A percentile compares a stretch with the other conserved stretches of the same genome.
phyloP scores from a whole-genome alignment of 2,888 invertebrate species.

The Eubasilissa splendida region DNA sequence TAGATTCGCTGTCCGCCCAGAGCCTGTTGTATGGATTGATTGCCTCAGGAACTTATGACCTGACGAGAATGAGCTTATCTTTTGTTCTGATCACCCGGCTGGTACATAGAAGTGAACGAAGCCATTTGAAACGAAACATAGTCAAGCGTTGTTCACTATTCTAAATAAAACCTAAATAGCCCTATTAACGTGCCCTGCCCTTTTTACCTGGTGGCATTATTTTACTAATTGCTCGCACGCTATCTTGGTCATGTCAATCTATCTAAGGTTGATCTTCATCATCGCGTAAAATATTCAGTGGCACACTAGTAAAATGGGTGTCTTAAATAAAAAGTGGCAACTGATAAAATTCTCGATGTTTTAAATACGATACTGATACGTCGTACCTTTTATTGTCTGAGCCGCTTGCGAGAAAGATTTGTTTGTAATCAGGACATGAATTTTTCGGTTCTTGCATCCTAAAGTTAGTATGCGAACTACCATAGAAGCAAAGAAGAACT shows the following conservation, averaged over 20 bases:
- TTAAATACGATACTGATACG: too few species aligned
- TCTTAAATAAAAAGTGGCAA: too few species aligned
- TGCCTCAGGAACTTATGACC: constrained; percentile 53
- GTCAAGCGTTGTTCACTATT: neutral
- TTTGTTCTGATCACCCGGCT: constrained; percentile 42
- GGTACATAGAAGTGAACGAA: neutral
- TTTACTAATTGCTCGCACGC: constrained; percentile 1
- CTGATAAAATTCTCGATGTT: too few species aligned
- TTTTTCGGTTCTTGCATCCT: too few species aligned
- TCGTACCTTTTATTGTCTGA: too few species aligned
- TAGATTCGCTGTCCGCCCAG: constrained; percentile 9
- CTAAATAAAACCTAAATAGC: neutral
- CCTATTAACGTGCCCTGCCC: neutral
- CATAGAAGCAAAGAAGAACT: neutral
- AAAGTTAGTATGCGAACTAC: constrained; percentile 1
- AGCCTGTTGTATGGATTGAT: constrained; percentile 48
- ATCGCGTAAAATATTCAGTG: too few species aligned
- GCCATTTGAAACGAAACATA: neutral
- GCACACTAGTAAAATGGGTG: too few species aligned
- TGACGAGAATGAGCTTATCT: constrained; percentile 45
- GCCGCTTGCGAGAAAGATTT: too few species aligned
- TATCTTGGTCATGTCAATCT: neutral
- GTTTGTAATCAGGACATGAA: too few species aligned
- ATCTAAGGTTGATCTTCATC: too few species aligned
- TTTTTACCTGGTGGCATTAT: neutral